phyloP scores from a whole-genome alignment of 2,113 vertebrate species.

The Penelope pileata region DNA sequence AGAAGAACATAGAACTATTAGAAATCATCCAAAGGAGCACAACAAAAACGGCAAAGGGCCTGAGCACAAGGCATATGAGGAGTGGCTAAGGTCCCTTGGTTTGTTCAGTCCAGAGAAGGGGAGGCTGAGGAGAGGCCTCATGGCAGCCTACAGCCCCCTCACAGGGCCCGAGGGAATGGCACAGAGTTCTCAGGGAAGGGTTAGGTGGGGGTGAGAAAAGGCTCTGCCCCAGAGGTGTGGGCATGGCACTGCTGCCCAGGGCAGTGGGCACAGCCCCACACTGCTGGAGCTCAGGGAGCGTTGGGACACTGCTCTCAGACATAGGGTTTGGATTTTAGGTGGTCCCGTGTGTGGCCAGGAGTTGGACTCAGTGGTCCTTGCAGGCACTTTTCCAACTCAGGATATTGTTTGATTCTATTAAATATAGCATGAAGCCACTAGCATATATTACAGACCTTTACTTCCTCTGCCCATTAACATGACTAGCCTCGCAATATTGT shows the following conservation, averaged over 20 bases:
- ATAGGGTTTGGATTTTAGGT: background rate
- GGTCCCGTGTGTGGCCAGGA: background rate
- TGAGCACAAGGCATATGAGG: background rate
- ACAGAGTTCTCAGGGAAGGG: background rate
- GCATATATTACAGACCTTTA: background rate
- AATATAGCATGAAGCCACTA: background rate
- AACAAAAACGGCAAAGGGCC: background rate
- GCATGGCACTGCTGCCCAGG: background rate
- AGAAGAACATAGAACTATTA: background rate
- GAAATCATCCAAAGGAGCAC: background rate
- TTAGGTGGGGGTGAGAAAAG: background rate
- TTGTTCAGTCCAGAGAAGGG: too few relatives aligned
- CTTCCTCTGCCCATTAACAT: background rate
- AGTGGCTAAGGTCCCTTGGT: background rate
- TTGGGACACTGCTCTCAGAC: background rate
- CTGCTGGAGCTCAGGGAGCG: background rate
- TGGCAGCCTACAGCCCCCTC: too few relatives aligned
- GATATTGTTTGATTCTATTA: background rate
- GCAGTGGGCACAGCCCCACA: background rate
- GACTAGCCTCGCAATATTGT: background rate
- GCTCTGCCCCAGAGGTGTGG: background rate
- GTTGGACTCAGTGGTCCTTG: background rate
- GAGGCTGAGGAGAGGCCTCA: background rate
- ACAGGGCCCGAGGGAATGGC: background rate
- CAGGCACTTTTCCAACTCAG: background rate